Evolutionary conservation across 2,113 vertebrate genomes (phyloP), one percentile per base, ranked within the genome.

Genomic region (Oncorhynchus tshawytscha): DNA sequence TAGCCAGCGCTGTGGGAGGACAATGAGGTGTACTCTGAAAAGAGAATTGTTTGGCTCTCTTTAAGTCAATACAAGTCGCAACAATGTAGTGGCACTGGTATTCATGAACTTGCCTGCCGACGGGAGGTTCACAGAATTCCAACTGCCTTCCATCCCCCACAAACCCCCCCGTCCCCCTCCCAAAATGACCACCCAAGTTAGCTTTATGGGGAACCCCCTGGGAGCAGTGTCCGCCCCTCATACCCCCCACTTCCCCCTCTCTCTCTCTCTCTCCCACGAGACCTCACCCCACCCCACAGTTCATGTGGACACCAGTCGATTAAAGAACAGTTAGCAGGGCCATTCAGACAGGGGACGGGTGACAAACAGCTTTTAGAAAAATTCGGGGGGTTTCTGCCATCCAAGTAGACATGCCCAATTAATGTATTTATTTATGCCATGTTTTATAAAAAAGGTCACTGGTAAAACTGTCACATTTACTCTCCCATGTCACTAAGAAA

Each of bases 251-350:
- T 5, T 15, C 34, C 39, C 54, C n/a, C 18, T 49, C 60, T 54
- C 18, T 51, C 22, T 27, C 25, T 45, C 18, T 49, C 60, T 62
- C 69, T 31, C 75, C 24, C 48, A 71, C 31, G 60, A 25, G 24
- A 48, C 12, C 27, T 67, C 45, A 66, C 65, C 62, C 67, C 48
- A 24, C 15, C 49, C 4, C 57, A 75, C 60, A 86, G 78, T 79
- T 84, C 75, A 71, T 72, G 77, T 76, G 77, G 75, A 84, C 81
- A 77, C 78, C 72, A 73, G 77, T 85, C 80, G 71, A 85, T 86
- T 86, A 83, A 84, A 86, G 84, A 88, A 75, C 84, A 84, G 77
- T 86, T 81, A 83, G 82, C 11, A 67, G 76, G 74, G 81, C 80
- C 18, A 64, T 75, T 79, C 72, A 82, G 66, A 68, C 79, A 78